Evolutionary conservation across 2,888 invertebrate species (phyloP).

Genomic region (Plusia festucae): DNA sequence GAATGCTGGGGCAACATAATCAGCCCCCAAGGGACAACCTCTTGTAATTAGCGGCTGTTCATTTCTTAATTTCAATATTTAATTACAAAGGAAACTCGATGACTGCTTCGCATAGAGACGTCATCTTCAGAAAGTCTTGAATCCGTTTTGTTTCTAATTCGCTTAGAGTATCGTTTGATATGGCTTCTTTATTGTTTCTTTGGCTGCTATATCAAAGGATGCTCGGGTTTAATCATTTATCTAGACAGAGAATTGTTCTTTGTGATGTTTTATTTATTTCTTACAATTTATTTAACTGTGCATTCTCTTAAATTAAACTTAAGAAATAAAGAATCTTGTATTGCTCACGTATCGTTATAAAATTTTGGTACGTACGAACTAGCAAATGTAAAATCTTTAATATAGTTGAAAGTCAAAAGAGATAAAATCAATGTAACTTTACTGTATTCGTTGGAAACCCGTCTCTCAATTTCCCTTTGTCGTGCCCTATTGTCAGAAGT

Average conservation of each 20-base stretch:
- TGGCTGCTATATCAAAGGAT: constrained; percentile 79
- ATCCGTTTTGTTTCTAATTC: constrained; percentile 84
- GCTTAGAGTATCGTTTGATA: constrained; percentile 75
- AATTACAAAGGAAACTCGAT: constrained; percentile 90
- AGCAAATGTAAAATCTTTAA: constrained; percentile 11
- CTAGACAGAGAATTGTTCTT: constrained; percentile 42
- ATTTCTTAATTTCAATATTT: constrained; percentile 90
- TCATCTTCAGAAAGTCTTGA: constrained; percentile 87
- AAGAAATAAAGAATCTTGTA: not conserved
- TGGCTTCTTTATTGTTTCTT: constrained; percentile 81
- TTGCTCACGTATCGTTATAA: constrained; percentile 11
- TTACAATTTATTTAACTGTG: constrained; percentile 37
- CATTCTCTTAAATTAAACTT: not conserved
- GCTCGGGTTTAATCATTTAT: constrained; percentile 64
- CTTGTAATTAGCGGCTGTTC: constrained; percentile 90
- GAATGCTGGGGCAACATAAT: constrained; percentile 84
- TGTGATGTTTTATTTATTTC: constrained; percentile 48
- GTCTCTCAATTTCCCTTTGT: constrained; percentile 82
- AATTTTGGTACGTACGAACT: not conserved
- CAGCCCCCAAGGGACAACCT: constrained; percentile 89
- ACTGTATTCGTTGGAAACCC: constrained; percentile 74
- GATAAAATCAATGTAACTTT: constrained; percentile 77
- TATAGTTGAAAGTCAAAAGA: constrained; percentile 42
- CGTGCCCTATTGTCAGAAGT: constrained; percentile 79
- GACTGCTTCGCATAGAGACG: constrained; percentile 86